Conservation (phyloP, 2,888 invertebrate genomes). For the Phasia obesa region DNA sequence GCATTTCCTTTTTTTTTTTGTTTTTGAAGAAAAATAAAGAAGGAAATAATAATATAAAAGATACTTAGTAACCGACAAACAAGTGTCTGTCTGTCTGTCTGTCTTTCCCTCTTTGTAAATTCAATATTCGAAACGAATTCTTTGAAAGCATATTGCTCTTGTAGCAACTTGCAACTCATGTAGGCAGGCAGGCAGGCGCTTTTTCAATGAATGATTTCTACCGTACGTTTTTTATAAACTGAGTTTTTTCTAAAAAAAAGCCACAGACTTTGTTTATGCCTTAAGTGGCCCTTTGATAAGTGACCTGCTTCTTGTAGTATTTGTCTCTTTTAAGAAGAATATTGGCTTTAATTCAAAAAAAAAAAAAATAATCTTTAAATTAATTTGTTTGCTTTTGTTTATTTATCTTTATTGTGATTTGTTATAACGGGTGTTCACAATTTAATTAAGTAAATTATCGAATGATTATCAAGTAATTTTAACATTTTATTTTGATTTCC, state of each 20-base stretch:
- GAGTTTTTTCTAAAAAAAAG: background rate
- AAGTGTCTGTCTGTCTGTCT: background rate
- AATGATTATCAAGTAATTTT: background rate
- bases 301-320: slow-evolving; percentile 28
- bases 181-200: slow-evolving; percentile 37
- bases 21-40: background rate
- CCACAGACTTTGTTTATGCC: background rate
- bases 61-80: background rate
- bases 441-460: background rate
- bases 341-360: slow-evolving; percentile 29
- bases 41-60: background rate
- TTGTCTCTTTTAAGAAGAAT: background rate
- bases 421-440: slow-evolving; percentile 13
- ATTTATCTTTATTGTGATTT: background rate
- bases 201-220: slow-evolving; percentile 13
- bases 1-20: background rate
- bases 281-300: slow-evolving; percentile 34
- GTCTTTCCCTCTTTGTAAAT: no score
- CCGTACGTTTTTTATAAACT: slow-evolving; percentile 5
- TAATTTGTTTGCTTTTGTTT: slow-evolving; percentile 7
- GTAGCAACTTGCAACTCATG: slow-evolving; percentile 32
- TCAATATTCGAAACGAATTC: background rate
- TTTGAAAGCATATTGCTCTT: slow-evolving; percentile 14
- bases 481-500: slow-evolving; percentile 24
- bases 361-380: slow-evolving; percentile 14